Percentiles rank a stretch among this genome's conserved stretches.
phyloP scores from a whole-genome alignment of 2,888 invertebrate genomes.

The Metacarcinus magister region DNA sequence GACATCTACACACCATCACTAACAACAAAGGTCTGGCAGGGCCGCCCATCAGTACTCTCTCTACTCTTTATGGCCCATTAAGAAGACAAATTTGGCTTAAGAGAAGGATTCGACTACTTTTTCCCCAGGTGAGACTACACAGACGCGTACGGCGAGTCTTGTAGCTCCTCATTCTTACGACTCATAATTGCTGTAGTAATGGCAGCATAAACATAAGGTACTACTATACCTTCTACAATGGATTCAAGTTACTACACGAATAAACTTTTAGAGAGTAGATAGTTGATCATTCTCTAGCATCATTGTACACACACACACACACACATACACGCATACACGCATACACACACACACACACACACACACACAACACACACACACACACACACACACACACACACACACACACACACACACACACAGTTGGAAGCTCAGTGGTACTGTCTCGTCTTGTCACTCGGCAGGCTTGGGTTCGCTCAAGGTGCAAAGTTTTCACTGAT shows the following conservation, averaged over 20 bases:
- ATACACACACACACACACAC: slow-evolving; percentile 49
- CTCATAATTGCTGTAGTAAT: neutral
- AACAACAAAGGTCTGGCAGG: neutral
- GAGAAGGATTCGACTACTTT: neutral
- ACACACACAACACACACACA: slow-evolving; percentile 37
- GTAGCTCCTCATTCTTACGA: neutral
- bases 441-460: too few relatives aligned
- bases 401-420: too few relatives aligned
- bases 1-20: neutral
- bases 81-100: neutral
- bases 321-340: neutral
- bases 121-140: neutral
- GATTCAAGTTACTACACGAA: neutral
- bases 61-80: slow-evolving; percentile 15
- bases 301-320: neutral
- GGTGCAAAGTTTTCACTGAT: too few relatives aligned
- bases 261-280: neutral
- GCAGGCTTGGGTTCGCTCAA: too few relatives aligned
- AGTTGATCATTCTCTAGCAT: neutral
- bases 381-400: too few relatives aligned
- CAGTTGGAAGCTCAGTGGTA: too few relatives aligned
- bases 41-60: neutral
- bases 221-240: too few relatives aligned
- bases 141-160: neutral
- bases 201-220: neutral